phyloP scores from a whole-genome alignment of 2,888 invertebrate genomes.

The Lamproptera curius region DNA sequence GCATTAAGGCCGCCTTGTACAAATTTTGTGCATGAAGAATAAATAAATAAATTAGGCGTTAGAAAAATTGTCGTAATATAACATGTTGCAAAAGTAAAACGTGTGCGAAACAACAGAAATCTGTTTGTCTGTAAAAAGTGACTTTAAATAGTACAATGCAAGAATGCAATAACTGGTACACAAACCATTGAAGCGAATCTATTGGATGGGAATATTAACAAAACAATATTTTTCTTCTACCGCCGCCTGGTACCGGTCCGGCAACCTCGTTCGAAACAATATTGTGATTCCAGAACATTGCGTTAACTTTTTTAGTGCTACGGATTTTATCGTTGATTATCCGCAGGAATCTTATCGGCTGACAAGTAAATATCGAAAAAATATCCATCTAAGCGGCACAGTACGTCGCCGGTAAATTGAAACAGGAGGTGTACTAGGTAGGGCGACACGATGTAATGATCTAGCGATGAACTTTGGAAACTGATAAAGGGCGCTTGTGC shows the following conservation, averaged over 20 bases:
- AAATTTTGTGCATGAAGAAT: no score
- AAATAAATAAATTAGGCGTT: no score
- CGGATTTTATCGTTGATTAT: neutral
- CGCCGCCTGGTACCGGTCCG: constrained; percentile 2
- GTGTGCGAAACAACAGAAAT: neutral
- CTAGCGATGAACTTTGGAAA: constrained; percentile 13
- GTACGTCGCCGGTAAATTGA: no score
- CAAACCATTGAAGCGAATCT: constrained; percentile 1
- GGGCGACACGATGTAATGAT: no score
- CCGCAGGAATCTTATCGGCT: neutral
- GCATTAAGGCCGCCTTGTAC: no score
- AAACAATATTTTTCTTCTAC: constrained; percentile 9
- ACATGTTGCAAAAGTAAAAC: neutral
- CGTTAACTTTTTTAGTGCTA: neutral
- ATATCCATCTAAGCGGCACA: neutral
- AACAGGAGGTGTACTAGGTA: no score
- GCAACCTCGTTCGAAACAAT: neutral
- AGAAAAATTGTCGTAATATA: no score
- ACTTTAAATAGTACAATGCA: neutral
- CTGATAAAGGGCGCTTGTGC: constrained; percentile 10
- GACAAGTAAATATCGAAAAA: neutral
- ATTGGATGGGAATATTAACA: constrained; percentile 1
- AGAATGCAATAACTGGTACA: neutral
- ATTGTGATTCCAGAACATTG: neutral
- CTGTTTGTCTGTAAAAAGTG: neutral